These are phyloP conservation scores for Hippocampus comes DNA, from an alignment of 2,113 vertebrate species.

Conservation along the genomic window DNA sequence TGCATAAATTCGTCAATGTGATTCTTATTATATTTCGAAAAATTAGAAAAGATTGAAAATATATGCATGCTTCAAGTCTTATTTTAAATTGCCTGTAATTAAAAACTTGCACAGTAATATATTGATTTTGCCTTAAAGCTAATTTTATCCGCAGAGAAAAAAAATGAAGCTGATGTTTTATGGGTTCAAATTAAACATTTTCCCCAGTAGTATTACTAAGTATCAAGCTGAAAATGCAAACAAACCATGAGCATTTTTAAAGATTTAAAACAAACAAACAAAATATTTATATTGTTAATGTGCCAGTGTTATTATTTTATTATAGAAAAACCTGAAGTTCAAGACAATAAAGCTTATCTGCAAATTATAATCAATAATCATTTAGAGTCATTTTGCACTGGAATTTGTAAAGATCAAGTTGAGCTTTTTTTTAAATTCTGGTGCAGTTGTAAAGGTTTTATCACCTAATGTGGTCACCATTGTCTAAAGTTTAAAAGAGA, in stretches of 20 bases:
- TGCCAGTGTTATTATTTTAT: not conserved
- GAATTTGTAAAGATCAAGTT: not conserved
- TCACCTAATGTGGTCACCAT: not conserved
- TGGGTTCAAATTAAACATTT: too few relatives aligned
- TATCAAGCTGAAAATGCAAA: too few relatives aligned
- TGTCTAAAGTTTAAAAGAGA: constrained; percentile 41
- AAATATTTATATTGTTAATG: not conserved
- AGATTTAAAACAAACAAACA: not conserved
- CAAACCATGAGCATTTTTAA: too few relatives aligned
- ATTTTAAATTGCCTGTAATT: not conserved
- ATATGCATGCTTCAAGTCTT: not conserved
- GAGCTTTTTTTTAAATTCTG: not conserved
- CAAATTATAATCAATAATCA: not conserved
- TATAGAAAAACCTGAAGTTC: not conserved
- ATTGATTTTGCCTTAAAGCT: not conserved
- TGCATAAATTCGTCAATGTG: not conserved
- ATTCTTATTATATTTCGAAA: not conserved
- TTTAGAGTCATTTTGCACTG: not conserved
- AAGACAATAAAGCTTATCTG: not conserved
- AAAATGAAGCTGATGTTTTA: too few relatives aligned
- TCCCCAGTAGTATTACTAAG: too few relatives aligned
- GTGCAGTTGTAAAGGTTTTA: not conserved
- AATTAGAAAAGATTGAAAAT: not conserved
- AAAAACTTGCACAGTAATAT: not conserved
- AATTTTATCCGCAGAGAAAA: not conserved